Conservation (phyloP, 64 coral and sea anemone genomes). For the Cladopsammia gracilis region DNA sequence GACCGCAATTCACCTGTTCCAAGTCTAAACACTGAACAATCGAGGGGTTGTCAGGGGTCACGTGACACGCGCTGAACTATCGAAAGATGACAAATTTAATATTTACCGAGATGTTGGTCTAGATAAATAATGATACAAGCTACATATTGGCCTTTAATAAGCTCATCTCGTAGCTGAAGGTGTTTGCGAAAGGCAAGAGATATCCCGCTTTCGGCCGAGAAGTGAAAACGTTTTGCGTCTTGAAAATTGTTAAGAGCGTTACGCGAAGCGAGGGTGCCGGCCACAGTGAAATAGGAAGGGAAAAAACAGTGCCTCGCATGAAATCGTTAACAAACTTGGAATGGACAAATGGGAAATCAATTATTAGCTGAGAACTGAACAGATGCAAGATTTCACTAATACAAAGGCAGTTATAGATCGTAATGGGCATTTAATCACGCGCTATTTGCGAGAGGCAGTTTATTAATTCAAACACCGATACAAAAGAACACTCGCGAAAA, state of each 20-base stretch:
- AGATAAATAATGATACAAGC: conserved; percentile 91
- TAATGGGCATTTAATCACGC: conserved; percentile 80
- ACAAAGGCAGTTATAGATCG: conserved; percentile 62
- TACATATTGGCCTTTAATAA: conserved; percentile 94
- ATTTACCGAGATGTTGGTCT: conserved; percentile 84
- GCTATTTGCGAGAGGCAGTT: conserved; percentile 42
- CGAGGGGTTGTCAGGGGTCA: conserved; percentile 47
- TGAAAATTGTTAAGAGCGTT: conserved; percentile 1
- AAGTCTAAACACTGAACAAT: conserved; percentile 93
- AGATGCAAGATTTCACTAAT: conserved; percentile 62
- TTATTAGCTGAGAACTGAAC: conserved; percentile 72
- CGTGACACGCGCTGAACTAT: conserved; percentile 86
- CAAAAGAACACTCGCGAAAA: conserved; percentile 23
- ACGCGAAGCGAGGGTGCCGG: conserved; percentile 22
- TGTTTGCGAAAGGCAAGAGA: conserved; percentile 21
- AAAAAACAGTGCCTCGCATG: conserved; percentile 30
- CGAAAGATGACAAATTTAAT: conserved; percentile 88
- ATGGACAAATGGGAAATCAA: conserved; percentile 86
- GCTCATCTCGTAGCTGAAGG: conserved; percentile 49
- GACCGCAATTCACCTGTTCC: conserved; percentile 80
- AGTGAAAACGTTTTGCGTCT: background rate
- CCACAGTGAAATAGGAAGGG: background rate
- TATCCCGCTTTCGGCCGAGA: conserved; percentile 13
- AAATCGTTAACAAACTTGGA: conserved; percentile 64
- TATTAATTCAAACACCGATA: conserved; percentile 69